Base-by-base conservation (phyloP, 2,888 invertebrate genomes). In the Temnothorax ravouxi region DNA sequence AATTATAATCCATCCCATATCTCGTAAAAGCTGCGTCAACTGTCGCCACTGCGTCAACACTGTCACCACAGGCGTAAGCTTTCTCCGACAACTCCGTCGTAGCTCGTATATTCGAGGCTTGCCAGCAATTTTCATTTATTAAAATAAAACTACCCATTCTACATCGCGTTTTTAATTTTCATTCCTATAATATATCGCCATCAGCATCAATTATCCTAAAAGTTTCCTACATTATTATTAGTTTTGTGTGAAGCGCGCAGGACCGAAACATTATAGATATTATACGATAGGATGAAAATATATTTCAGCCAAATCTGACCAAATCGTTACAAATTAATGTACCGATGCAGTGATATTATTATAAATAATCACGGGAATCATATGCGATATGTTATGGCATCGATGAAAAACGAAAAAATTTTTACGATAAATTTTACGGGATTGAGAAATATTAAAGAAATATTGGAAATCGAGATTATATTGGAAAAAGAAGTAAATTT, bases 41-140 rank as follows among this genome's bases (percentile, higher is more conserved):
- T n/a, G 79, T 72, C 75, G 61, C 47, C n/a, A n/a, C n/a, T n/a
- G n/a, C n/a, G n/a, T n/a, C n/a, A n/a, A n/a, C n/a, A n/a, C n/a
- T n/a, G n/a, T n/a, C n/a, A n/a, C 47, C 29, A 11, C 47, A 62
- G 11, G 50, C 79, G 56, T 67, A 66, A 87, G 84, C 84, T n/a
- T n/a, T n/a, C n/a, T n/a, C n/a, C n/a, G n/a, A n/a, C n/a, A n/a
- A n/a, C n/a, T n/a, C n/a, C n/a, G n/a, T n/a, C n/a, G n/a, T n/a
- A n/a, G n/a, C n/a, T n/a, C n/a, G n/a, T n/a, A n/a, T n/a, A n/a
- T n/a, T n/a, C n/a, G n/a, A n/a, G n/a, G n/a, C n/a, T 79, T 62
- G 84, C 84, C 56, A 76, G 84, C 80, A 86, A 90, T 88, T 89
- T 88, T 84, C 84, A 88, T 87, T 90, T 88, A 86, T 86, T 86